Base-by-base conservation (phyloP, 1,140 invertebrate genomes). In the Achroia grisella region DNA sequence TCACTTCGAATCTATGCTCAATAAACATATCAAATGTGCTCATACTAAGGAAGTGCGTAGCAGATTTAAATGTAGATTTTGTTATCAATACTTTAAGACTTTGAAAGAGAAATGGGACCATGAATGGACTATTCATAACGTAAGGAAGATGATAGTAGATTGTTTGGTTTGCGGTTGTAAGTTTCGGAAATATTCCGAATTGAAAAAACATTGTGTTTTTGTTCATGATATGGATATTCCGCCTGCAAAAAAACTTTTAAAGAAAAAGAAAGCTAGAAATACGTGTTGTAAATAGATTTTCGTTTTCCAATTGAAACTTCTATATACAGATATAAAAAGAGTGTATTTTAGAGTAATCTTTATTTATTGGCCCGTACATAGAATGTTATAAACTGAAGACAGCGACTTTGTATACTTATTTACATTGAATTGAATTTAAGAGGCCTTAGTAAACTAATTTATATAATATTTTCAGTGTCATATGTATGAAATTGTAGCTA, bases 91-190 rank as follows among this genome's bases (percentile, higher is more conserved):
- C 23, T 83, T 79, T 12, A 63, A 60, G 14, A 76, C 70, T 46
- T 58, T 85, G 17, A 86, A 82, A 35, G 71, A 77, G 13, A 87
- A 86, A 37, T 86, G 84, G 86, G 83, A 86, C 33, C 86, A 87
- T 48, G 79, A 86, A 41, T 87, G 86, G 86, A 49, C 39, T 2
- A 45, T 75, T 4, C 86, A 87, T 39, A 71, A 71, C 12, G 70
- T 80, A 8, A 73, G 86, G 30, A 86, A 86, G 44, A 70, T 71
- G 34, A 62, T 83, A 0, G 69, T 80, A 0, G 86, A 87, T 41
- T 87, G 86, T 44, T 36, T 68, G 6, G 44, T 80, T 0, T 87
- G 86, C 40, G 68, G 56, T 0, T 64, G 63, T 0, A 78, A 84
- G 50, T 87, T 83, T 39, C 69, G 86, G 13, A 86, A 83, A 31